These are phyloP conservation scores for Dryobates pubescens DNA, from an alignment of 2,797 vertebrate genomes.

Conservation along the genomic window DNA sequence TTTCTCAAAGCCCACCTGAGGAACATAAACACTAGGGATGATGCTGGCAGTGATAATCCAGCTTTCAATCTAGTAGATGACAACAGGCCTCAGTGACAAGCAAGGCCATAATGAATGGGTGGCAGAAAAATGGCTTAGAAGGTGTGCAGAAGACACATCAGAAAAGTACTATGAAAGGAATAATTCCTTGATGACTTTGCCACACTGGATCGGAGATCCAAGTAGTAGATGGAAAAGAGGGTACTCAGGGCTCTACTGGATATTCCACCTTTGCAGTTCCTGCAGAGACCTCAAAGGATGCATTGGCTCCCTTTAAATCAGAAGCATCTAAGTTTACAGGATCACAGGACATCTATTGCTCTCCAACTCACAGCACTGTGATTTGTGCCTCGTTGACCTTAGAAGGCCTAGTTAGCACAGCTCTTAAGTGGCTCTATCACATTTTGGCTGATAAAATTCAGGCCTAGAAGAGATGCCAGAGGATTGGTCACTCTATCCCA, in stretches of 20 bases:
- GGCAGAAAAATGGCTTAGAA: not conserved
- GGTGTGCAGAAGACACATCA: not conserved
- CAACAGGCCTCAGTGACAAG: not conserved
- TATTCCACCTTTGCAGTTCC: not conserved
- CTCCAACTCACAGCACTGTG: not conserved
- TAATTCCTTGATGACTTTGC: not conserved
- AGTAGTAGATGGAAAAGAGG: not conserved
- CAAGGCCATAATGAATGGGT: rapidly evolving
- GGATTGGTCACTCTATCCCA: not conserved
- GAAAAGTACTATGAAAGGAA: not conserved
- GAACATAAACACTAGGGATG: not conserved
- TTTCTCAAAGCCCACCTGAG: not conserved
- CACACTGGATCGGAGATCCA: not conserved
- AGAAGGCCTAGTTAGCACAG: not conserved
- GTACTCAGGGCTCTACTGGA: not conserved
- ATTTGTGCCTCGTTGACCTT: not conserved
- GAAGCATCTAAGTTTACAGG: not conserved
- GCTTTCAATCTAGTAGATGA: not conserved
- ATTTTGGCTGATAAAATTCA: not conserved
- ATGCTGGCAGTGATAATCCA: not conserved
- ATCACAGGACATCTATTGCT: not conserved
- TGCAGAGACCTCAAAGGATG: not conserved
- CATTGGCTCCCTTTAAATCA: not conserved
- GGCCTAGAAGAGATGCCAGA: not conserved
- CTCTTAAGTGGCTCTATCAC: not conserved